Conservation (phyloP, 2,113 vertebrate species). For the Orientallactaga bullata region DNA sequence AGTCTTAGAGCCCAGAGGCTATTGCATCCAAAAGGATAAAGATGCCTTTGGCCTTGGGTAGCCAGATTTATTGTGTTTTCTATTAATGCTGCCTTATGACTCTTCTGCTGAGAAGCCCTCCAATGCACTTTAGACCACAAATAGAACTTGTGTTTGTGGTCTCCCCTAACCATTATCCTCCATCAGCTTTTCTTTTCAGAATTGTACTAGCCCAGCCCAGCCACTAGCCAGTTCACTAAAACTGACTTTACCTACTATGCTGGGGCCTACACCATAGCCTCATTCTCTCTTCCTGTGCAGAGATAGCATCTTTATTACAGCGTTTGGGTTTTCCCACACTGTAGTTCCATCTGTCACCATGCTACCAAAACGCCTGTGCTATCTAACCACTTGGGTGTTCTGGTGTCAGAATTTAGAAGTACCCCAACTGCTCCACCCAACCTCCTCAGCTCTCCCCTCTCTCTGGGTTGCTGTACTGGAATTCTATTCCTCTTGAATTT, state of each 20-base stretch:
- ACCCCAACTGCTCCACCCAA: constrained; percentile 59
- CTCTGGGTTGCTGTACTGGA: constrained; percentile 63
- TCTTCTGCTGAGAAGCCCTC: neutral
- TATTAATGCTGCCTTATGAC: neutral
- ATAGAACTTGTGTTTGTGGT: neutral
- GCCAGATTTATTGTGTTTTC: constrained; percentile 45
- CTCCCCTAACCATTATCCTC: neutral
- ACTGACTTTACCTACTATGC: constrained; percentile 10
- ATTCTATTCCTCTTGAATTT: constrained; percentile 76
- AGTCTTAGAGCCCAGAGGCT: constrained; percentile 1
- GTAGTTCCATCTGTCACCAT: constrained; percentile 14
- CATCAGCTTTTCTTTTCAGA: constrained; percentile 45
- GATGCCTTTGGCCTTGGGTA: neutral
- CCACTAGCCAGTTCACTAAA: constrained; percentile 44
- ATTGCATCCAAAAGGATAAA: constrained; percentile 18
- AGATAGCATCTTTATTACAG: constrained; percentile 53
- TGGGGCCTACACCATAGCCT: neutral
- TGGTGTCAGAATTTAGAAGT: constrained; percentile 71
- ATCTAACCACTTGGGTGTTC: constrained; percentile 78
- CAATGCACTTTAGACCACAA: neutral
- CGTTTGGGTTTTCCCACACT: constrained; percentile 58
- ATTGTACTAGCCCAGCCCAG: neutral
- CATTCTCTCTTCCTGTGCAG: constrained; percentile 26
- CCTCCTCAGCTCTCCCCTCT: constrained; percentile 70
- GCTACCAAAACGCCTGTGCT: constrained; percentile 58